A percentile compares a stretch with the other conserved stretches of the same genome.
phyloP scores from a whole-genome alignment of 2,888 invertebrate species.

The Thereva unica region DNA sequence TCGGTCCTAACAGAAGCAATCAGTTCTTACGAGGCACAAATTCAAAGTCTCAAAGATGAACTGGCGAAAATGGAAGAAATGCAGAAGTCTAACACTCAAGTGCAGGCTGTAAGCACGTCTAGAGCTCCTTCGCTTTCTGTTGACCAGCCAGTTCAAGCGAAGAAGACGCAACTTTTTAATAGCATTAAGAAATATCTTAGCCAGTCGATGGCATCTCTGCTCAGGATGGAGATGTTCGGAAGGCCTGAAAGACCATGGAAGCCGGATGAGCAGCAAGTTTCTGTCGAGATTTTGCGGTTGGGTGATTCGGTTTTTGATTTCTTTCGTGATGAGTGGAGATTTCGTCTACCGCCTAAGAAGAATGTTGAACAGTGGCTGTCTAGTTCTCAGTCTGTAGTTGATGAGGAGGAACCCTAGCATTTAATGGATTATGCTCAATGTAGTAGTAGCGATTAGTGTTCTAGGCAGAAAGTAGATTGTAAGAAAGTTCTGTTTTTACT shows the following conservation, averaged over 20 bases:
- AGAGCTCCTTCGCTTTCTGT: not conserved
- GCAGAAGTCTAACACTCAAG: not conserved
- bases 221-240: slow-evolving; percentile 58
- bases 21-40: not conserved
- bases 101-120: slow-evolving; percentile 43
- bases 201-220: slow-evolving; percentile 53
- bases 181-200: slow-evolving; percentile 55
- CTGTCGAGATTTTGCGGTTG: slow-evolving; percentile 51
- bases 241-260: slow-evolving; percentile 53
- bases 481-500: too few species aligned
- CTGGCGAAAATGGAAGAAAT: slow-evolving; percentile 10
- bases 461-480: too few species aligned
- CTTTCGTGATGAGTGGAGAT: slow-evolving; percentile 55
- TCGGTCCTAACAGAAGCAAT: slow-evolving; percentile 5
- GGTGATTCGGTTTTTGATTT: slow-evolving; percentile 52
- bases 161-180: slow-evolving; percentile 54
- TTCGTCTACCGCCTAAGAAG: slow-evolving; percentile 52
- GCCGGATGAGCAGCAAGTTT: slow-evolving; percentile 52
- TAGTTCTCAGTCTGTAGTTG: slow-evolving; percentile 41
- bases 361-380: slow-evolving; percentile 50
- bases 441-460: not conserved
- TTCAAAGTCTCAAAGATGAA: slow-evolving; percentile 18
- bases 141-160: slow-evolving; percentile 30
- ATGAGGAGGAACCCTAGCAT: slow-evolving; percentile 48
- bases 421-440: not conserved